Conservation (phyloP, 2,888 invertebrate species). For the Drosophila mulleri region DNA sequence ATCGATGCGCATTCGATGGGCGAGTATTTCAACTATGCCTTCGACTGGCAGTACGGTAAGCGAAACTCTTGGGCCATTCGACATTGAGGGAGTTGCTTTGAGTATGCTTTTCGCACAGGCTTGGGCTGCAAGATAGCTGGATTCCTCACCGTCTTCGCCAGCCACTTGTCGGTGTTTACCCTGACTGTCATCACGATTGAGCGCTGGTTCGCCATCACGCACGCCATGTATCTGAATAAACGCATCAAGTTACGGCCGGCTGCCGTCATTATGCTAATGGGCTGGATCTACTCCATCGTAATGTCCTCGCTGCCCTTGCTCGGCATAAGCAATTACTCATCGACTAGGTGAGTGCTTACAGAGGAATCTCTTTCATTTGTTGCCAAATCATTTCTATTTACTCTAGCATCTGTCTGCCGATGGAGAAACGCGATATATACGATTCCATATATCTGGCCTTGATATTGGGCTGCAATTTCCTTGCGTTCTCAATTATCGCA, state of each 20-base stretch:
- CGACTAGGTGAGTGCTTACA: slow-evolving; percentile 87
- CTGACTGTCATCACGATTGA: slow-evolving; percentile 94
- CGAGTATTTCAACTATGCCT: slow-evolving; percentile 95
- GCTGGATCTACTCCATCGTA: slow-evolving; percentile 91
- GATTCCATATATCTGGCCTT: slow-evolving; percentile 91
- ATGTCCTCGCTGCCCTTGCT: slow-evolving; percentile 93
- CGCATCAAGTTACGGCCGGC: slow-evolving; percentile 91
- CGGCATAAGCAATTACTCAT: slow-evolving; percentile 94
- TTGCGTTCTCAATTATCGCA: slow-evolving; percentile 93
- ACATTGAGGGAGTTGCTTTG: neutral
- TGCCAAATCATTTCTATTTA: neutral
- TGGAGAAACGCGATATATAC: slow-evolving; percentile 89
- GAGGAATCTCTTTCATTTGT: too few species aligned
- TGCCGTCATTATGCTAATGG: slow-evolving; percentile 90
- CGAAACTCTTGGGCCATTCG: rapidly evolving
- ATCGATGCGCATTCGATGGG: slow-evolving; percentile 94
- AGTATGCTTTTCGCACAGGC: slow-evolving; percentile 84
- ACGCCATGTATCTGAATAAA: slow-evolving; percentile 93
- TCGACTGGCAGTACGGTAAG: slow-evolving; percentile 93
- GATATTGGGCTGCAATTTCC: slow-evolving; percentile 90
- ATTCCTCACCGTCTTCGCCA: slow-evolving; percentile 94
- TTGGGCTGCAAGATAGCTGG: slow-evolving; percentile 94
- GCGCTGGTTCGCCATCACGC: slow-evolving; percentile 93
- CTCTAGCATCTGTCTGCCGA: slow-evolving; percentile 93
- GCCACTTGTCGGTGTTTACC: slow-evolving; percentile 94